A percentile compares a stretch with the other conserved stretches of the same genome.
Evolutionary conservation across 2,888 invertebrate genomes (phyloP).

Genomic region (Rhopalosiphum nymphaeae): DNA sequence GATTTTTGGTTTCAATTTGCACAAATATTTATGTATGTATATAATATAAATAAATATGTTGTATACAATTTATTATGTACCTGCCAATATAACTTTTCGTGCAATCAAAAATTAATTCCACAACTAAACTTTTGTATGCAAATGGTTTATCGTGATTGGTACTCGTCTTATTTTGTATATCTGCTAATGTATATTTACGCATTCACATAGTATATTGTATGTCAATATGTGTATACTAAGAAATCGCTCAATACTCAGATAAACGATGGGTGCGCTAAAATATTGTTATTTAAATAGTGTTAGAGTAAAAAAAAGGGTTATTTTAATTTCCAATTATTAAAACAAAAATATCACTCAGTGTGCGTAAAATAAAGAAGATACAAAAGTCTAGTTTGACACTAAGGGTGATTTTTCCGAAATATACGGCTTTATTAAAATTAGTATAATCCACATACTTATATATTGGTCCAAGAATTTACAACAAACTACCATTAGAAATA

Average conservation of each 20-base stretch:
- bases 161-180: background rate
- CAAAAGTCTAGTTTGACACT: background rate
- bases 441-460: no score
- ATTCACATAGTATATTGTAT: background rate
- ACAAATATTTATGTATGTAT: background rate
- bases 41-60: background rate
- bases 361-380: background rate
- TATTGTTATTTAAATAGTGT: background rate
- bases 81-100: background rate
- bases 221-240: background rate
- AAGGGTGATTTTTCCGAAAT: background rate
- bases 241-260: background rate
- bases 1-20: slow-evolving; percentile 9
- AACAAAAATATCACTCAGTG: background rate
- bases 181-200: background rate
- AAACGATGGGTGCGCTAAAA: background rate
- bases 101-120: background rate
- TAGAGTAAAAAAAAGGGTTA: background rate
- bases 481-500: no score
- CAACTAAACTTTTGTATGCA: background rate
- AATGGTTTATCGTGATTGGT: background rate
- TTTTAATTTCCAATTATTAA: slow-evolving; percentile 1
- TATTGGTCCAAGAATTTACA: no score
- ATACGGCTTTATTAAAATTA: background rate
- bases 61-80: background rate